Conservation (phyloP, 64 coral and sea anemone species). For the Dendrophyllia cribrosa region DNA sequence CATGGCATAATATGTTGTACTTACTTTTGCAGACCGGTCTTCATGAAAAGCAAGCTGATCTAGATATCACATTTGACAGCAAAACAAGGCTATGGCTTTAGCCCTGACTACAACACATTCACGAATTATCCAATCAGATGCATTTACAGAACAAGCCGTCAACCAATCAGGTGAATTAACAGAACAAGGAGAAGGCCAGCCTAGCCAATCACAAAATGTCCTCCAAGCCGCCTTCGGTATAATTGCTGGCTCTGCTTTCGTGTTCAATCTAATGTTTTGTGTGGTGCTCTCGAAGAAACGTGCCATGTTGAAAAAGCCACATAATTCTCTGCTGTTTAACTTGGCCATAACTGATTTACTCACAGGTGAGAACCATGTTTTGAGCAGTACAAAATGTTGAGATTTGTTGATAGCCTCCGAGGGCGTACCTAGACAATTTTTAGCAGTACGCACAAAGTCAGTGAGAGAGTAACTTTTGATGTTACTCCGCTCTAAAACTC, state of each 20-base stretch:
- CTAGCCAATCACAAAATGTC: not conserved
- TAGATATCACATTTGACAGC: not conserved
- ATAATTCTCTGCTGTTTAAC: conserved; percentile 34
- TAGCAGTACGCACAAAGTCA: too few species aligned
- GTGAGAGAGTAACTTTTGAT: too few species aligned
- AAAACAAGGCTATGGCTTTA: not conserved
- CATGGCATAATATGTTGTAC: not conserved
- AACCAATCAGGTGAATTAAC: not conserved
- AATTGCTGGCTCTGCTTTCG: conserved; percentile 30
- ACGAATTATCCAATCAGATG: not conserved
- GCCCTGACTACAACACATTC: not conserved
- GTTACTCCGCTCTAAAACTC: too few species aligned
- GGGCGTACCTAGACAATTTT: too few species aligned
- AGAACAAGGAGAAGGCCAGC: not conserved
- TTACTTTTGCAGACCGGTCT: not conserved
- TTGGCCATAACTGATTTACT: conserved; percentile 39
- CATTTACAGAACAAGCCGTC: not conserved
- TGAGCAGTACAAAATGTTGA: too few species aligned
- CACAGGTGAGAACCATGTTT: not conserved
- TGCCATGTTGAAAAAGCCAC: conserved; percentile 11
- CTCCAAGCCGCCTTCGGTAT: conserved; percentile 5
- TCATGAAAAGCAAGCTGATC: not conserved
- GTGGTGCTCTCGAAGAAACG: conserved; percentile 24
- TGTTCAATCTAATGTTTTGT: conserved; percentile 32
- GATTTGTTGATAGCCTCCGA: too few species aligned